Evolutionary conservation across 2,797 vertebrate genomes (phyloP).

Genomic region (Galago senegalensis): DNA sequence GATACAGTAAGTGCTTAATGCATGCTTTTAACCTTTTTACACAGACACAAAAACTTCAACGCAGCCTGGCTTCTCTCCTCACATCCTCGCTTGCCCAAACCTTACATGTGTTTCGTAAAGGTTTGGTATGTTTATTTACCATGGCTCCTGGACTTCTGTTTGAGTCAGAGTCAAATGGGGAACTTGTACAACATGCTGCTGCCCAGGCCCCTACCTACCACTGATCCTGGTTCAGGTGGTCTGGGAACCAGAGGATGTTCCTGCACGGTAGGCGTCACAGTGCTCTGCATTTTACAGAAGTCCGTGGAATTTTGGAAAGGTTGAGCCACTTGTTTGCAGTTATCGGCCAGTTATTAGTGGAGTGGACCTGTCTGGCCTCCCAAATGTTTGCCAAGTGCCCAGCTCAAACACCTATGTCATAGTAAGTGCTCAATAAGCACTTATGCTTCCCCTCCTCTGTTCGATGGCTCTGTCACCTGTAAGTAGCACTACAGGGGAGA

Average conservation of each 20-base stretch:
- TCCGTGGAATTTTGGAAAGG: neutral
- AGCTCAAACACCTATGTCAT: neutral
- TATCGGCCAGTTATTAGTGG: too few species aligned
- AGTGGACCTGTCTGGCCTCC: neutral
- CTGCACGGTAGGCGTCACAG: too few species aligned
- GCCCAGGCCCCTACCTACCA: accelerated
- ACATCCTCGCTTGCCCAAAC: neutral
- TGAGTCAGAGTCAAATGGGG: neutral
- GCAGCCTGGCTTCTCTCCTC: neutral
- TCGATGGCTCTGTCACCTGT: too few species aligned
- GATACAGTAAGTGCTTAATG: neutral
- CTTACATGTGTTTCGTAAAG: neutral
- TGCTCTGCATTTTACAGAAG: neutral
- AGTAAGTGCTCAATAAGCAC: neutral
- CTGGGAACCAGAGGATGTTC: neutral
- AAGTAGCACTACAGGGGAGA: neutral
- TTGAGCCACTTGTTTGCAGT: neutral
- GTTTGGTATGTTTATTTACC: too few species aligned
- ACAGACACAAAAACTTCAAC: neutral
- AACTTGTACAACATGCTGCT: neutral
- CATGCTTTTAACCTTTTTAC: neutral
- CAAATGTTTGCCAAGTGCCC: neutral
- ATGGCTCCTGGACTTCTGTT: neutral
- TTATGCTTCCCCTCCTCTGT: accelerated
- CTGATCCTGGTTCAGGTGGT: neutral